Percentiles rank a stretch among this genome's conserved stretches.
These are phyloP conservation scores for Eurystomus glaucurus DNA, from an alignment of 2,797 vertebrate species.

Conservation along the genomic window DNA sequence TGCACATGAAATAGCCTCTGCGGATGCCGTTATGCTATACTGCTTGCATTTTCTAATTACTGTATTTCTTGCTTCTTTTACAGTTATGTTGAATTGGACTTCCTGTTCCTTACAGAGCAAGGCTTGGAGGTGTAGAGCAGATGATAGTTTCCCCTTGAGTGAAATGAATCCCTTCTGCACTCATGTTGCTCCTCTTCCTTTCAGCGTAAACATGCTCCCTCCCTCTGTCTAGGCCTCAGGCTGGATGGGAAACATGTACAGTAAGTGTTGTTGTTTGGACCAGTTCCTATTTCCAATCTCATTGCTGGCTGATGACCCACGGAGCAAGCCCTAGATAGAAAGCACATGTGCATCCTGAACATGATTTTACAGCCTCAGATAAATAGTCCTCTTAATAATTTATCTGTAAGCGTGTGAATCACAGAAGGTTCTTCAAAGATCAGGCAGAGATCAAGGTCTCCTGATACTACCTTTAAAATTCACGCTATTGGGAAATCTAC, in stretches of 20 bases:
- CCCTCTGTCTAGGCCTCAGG: background rate
- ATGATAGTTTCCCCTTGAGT: background rate
- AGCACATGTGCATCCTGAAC: background rate
- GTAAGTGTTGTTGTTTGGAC: constrained; percentile 36
- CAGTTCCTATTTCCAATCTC: background rate
- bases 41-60: background rate
- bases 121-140: background rate
- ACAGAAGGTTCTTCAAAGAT: background rate
- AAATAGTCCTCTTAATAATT: background rate
- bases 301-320: background rate
- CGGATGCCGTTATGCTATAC: background rate
- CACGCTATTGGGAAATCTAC: background rate
- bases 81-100: background rate
- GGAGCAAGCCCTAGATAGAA: background rate
- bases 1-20: background rate
- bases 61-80: background rate
- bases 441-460: background rate
- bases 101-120: background rate
- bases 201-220: background rate
- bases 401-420: background rate
- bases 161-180: background rate
- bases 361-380: background rate
- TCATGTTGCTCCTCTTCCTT: background rate
- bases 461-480: background rate
- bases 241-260: constrained; percentile 20